A percentile compares a stretch with the other conserved stretches of the same genome.
Conservation (phyloP, 2,797 vertebrate species). For the Holocentrus rufus region DNA sequence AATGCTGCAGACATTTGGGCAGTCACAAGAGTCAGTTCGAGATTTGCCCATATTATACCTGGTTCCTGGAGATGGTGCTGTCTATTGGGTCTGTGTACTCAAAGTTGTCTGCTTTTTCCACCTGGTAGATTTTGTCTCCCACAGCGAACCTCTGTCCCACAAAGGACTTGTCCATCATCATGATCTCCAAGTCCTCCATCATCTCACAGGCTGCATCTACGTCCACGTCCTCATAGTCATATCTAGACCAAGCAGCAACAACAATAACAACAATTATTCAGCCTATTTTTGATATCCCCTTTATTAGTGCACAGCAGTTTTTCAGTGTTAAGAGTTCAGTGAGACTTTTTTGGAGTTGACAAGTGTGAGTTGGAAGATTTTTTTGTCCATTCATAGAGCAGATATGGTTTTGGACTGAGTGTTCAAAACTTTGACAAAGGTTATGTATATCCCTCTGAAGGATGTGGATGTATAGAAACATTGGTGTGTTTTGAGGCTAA, state of each 20-base stretch:
- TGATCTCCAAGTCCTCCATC: conserved; percentile 93
- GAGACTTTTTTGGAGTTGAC: too few species aligned
- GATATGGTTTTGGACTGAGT: background rate
- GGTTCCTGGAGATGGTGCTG: conserved; percentile 91
- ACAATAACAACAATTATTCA: background rate
- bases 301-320: too few species aligned
- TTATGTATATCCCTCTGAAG: background rate
- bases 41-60: conserved; percentile 79
- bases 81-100: conserved; percentile 95
- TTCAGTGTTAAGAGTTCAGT: too few species aligned
- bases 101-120: conserved; percentile 95
- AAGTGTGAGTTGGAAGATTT: background rate
- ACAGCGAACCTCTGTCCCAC: conserved; percentile 87
- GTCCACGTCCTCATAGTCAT: conserved; percentile 94
- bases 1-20: background rate
- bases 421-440: background rate
- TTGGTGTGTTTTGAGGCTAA: too few species aligned
- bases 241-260: conserved; percentile 76
- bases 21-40: background rate
- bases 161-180: conserved; percentile 91
- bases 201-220: conserved; percentile 91
- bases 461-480: background rate
- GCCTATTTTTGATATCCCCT: background rate
- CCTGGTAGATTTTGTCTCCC: conserved; percentile 90
- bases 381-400: background rate